Conservation (phyloP, 1,140 invertebrate genomes). For the Eurytemora carolleeae region DNA sequence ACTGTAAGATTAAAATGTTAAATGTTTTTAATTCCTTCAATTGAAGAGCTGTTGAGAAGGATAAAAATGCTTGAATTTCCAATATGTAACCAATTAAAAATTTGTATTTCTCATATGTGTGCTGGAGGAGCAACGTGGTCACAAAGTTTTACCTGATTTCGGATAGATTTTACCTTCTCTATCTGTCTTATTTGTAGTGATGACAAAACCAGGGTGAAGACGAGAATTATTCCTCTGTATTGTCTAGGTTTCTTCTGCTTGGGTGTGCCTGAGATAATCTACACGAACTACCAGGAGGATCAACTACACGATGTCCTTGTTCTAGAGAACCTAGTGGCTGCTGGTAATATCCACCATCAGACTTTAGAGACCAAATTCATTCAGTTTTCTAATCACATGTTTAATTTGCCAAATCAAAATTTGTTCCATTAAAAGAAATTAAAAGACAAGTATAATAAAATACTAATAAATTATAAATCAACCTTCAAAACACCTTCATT, state of each 20-base stretch:
- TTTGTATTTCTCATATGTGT: not conserved
- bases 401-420: too few relatives aligned
- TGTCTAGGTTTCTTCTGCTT: not conserved
- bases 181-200: too few relatives aligned
- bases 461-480: too few relatives aligned
- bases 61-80: not conserved
- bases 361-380: not conserved
- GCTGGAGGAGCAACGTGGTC: not conserved
- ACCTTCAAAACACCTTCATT: too few relatives aligned
- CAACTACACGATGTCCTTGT: not conserved
- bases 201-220: too few relatives aligned
- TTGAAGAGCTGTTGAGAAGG: too few relatives aligned
- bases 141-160: not conserved
- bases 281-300: not conserved
- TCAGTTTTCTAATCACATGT: not conserved
- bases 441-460: too few relatives aligned
- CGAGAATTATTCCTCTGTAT: too few relatives aligned
- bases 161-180: not conserved
- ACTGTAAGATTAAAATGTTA: too few relatives aligned
- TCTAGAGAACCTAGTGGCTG: not conserved
- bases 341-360: not conserved
- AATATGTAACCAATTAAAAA: not conserved
- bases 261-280: not conserved
- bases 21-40: too few relatives aligned
- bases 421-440: not conserved